Evolutionary conservation across 1,140 invertebrate species (phyloP).

Genomic region (Cydia strobilella): DNA sequence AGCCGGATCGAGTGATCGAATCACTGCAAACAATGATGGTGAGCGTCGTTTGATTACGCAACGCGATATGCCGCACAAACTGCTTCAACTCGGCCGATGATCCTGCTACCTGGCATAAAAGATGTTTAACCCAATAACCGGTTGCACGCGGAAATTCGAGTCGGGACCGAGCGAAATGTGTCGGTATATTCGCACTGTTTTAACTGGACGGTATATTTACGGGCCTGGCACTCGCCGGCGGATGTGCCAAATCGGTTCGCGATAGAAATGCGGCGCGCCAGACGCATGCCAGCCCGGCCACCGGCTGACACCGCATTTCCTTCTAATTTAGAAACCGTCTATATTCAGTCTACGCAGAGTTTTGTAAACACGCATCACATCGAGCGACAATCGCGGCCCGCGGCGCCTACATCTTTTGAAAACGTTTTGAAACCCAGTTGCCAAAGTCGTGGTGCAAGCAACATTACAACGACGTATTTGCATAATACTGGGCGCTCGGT

Average conservation of each 20-base stretch:
- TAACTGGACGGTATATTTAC: constrained; percentile 70
- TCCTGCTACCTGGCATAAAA: constrained; percentile 28
- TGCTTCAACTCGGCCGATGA: constrained; percentile 21
- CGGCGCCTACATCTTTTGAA: constrained; percentile 67
- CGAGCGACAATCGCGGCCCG: constrained; percentile 39
- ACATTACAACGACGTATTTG: constrained; percentile 72
- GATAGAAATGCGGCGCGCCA: constrained; percentile 56
- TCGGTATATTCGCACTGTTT: constrained; percentile 47
- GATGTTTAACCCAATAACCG: constrained; percentile 37
- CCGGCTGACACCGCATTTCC: constrained; percentile 56
- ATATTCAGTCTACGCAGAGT: constrained; percentile 42
- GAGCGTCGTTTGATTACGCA: constrained; percentile 57
- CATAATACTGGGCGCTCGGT: constrained; percentile 67
- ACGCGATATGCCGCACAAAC: constrained; percentile 45
- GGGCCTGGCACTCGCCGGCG: constrained; percentile 63
- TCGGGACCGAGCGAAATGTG: constrained; percentile 45
- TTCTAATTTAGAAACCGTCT: constrained; percentile 50
- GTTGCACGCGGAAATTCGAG: constrained; percentile 32
- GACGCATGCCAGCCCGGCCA: constrained; percentile 75
- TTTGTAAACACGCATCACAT: constrained; percentile 43
- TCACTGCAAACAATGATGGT: constrained; percentile 62
- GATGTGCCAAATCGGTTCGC: constrained; percentile 77
- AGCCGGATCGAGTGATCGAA: constrained; percentile 63
- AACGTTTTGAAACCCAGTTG: constrained; percentile 73
- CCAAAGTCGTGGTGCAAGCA: constrained; percentile 74